Base-by-base conservation (phyloP, 2,888 invertebrate genomes). In the Allygus modestus region DNA sequence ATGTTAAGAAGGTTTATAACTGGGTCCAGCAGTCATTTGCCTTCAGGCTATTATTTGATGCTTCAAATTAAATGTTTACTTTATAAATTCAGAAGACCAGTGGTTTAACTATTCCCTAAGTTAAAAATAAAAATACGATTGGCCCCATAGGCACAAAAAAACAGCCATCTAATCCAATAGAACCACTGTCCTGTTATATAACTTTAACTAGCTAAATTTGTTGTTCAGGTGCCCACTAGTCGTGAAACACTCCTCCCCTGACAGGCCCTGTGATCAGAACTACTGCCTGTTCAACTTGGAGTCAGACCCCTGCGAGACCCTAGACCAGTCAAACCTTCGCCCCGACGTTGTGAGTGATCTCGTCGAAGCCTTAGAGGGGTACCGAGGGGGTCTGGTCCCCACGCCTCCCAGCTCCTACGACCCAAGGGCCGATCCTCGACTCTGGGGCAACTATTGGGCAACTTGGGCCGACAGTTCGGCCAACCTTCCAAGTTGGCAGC, bases 261-360 rank as follows among this genome's bases (percentile, higher is more conserved):
- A 65, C 17, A 1, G 0, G 69, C 71, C 71, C 2, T 77, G 77
- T 46, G 77, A 26, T 26, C 46, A 31, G 17, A 31, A 82, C 54
- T 82, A 31, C 15, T 95, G 95, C 88, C 91, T 95, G 17, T 97
- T 93, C 90, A 95, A 97, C 89, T 93, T 97, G 41, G 92, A 93
- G 0, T 92, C 92, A 81, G 97, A 97, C 89, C 97, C 97, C 0
- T 94, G 95, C 88, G 97, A 97, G 89, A 94, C 93, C 81, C 93
- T 93, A 87, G 95, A 97, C 88, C 88, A 92, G 23, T 90, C 89
- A 0, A 88, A 87, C 37, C 87, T 88, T 11, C 89, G 90, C 86
- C 91, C 91, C 0, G 92, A 91, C 86, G 92, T 94, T 1, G 92
- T 88, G 20, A 11, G 37, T 2, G n/a, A 58, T 0, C 51, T 84